A percentile compares a stretch with the other conserved stretches of the same genome.
phyloP scores from a whole-genome alignment of 2,113 vertebrate species.

The Plotosus lineatus region DNA sequence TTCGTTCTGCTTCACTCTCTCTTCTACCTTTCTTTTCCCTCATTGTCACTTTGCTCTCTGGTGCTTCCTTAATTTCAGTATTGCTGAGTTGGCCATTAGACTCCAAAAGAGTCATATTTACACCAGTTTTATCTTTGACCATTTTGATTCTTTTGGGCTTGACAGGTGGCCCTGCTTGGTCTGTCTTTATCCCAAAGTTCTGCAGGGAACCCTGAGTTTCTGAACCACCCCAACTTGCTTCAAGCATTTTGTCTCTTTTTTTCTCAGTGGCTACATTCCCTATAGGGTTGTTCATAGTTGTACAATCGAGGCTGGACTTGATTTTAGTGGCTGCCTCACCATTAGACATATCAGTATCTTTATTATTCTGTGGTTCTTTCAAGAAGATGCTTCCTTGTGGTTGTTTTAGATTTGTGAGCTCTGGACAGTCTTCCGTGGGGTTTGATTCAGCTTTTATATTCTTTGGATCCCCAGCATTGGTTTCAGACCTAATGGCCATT shows the following conservation, averaged over 20 bases:
- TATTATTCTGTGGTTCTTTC: background rate
- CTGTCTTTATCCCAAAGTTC: conserved; percentile 63
- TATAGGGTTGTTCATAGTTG: background rate
- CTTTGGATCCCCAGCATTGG: conserved; percentile 62
- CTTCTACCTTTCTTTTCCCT: conserved; percentile 74
- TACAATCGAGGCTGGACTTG: background rate
- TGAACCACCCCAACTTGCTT: conserved; percentile 48
- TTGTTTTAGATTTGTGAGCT: conserved; percentile 31
- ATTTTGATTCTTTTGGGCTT: conserved; percentile 71
- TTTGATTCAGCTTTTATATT: conserved; percentile 22
- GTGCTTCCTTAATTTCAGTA: background rate
- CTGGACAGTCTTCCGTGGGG: conserved; percentile 33
- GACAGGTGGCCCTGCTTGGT: conserved; percentile 55
- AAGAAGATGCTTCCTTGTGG: background rate
- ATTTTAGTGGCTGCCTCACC: background rate
- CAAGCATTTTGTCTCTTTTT: conserved; percentile 34
- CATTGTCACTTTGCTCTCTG: conserved; percentile 67
- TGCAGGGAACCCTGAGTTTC: conserved; percentile 59
- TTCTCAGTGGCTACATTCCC: conserved; percentile 2
- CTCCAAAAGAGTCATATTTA: background rate
- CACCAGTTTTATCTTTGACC: conserved; percentile 34
- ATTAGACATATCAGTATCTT: background rate
- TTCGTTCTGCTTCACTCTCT: conserved; percentile 82
- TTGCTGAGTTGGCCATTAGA: conserved; percentile 23
- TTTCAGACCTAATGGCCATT: background rate